These are phyloP conservation scores for Tenthredo scrophulariae DNA, from an alignment of 2,888 invertebrate genomes.

Conservation along the genomic window DNA sequence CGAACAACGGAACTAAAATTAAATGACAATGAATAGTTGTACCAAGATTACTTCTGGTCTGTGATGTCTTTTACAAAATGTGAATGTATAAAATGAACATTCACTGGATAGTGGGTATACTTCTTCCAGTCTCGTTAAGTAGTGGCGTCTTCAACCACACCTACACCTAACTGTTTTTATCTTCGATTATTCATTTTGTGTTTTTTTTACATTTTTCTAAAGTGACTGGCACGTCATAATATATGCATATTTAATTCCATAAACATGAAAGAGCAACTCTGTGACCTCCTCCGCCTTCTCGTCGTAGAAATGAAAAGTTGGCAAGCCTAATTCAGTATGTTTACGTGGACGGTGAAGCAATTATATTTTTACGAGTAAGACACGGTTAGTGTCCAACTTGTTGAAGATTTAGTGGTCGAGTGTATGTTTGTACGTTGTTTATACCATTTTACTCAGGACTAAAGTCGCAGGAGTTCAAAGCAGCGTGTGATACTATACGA, in stretches of 20 bases:
- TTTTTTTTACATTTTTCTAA: neutral
- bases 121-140: neutral
- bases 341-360: slow-evolving; percentile 20
- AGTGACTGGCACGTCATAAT: neutral
- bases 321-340: slow-evolving; percentile 20
- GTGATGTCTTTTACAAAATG: neutral
- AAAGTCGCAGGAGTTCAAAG: slow-evolving; percentile 25
- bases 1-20: neutral
- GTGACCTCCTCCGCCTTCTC: slow-evolving; percentile 2
- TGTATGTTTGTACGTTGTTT: neutral
- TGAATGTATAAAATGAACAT: neutral
- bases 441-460: slow-evolving; percentile 25
- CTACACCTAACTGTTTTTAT: neutral
- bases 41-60: neutral
- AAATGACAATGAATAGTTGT: neutral
- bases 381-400: slow-evolving; percentile 20
- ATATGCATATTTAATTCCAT: neutral
- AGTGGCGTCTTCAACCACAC: neutral
- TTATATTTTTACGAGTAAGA: slow-evolving; percentile 38
- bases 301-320: slow-evolving; percentile 16
- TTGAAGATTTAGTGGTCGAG: slow-evolving; percentile 40
- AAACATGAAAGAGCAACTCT: slow-evolving; percentile 3
- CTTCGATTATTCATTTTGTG: neutral
- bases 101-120: neutral
- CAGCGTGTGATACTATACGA: slow-evolving; percentile 3